Evolutionary conservation across 1,140 invertebrate genomes (phyloP), one percentile per base, ranked within the genome.

Genomic region (Monomorium pharaonis): DNA sequence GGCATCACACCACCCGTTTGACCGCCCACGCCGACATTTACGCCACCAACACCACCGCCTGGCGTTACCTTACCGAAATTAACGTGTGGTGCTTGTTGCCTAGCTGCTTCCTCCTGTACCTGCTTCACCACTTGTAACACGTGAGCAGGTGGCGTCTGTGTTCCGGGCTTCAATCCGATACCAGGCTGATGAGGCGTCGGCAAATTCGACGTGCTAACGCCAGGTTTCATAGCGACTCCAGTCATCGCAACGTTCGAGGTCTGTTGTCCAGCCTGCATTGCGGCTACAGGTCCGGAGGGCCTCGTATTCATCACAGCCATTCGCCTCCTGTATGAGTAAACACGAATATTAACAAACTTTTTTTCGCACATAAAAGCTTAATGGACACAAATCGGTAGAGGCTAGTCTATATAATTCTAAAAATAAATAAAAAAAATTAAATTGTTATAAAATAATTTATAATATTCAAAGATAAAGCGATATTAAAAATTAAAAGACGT

Each of bases 241-340:
- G 93, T 86, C 0, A 94, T 91, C 91, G 94, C 93, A 14, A 95
- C 86, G 87, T 92, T 95, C 58, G 86, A 95, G 89, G 87, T 94
- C 90, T 89, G 95, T 86, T 92, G 95, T 76, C 83, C 95, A 90
- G 76, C 93, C 91, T 89, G 94, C 87, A 90, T 95, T 37, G 88
- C 90, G 33, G 86, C 92, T 86, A 93, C 94, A 86, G 90, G 94
- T 94, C 85, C 96, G 42, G 95, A 95, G 62, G 96, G 96, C 89
- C 95, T 94, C 83, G 97, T 98, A 97, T 99, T 99, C 98, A 99
- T 99, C 87, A 98, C 98, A 80, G 98, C 98, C 97, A 99, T 98
- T 92, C 98, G 96, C 92, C 98, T 96, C 86, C 98, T 96, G 89
- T 1, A 51, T 27, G 10, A 58, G 18, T 47, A 77, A 83, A 62